Conservation (phyloP, 92 coral and sea anemone species). For the Desmophyllum pertusum region DNA sequence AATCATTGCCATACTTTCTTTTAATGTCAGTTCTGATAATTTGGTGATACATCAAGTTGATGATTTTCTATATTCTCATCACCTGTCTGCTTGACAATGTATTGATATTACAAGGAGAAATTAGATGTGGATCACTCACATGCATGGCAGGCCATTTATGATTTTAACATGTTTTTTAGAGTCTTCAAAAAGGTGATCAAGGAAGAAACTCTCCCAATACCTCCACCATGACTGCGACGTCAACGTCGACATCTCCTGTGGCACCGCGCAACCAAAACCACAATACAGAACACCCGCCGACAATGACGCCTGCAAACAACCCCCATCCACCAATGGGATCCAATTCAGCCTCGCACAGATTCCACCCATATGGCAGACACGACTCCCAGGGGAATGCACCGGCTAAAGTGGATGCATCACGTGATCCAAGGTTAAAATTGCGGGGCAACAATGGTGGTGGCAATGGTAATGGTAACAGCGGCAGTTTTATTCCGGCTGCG, state of each 20-base stretch:
- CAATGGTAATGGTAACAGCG: slow-evolving; percentile 53
- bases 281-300: slow-evolving; percentile 37
- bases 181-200: slow-evolving; percentile 73
- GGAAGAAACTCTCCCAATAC: slow-evolving; percentile 67
- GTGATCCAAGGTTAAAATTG: slow-evolving; percentile 89
- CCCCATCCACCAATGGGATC: slow-evolving; percentile 56
- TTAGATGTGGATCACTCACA: too few relatives aligned
- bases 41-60: too few relatives aligned
- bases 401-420: slow-evolving; percentile 73
- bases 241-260: slow-evolving; percentile 38
- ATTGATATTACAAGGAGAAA: too few relatives aligned
- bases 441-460: slow-evolving; percentile 70
- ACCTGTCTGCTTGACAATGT: too few relatives aligned
- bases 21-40: too few relatives aligned
- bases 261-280: slow-evolving; percentile 59
- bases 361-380: slow-evolving; percentile 87
- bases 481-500: slow-evolving; percentile 15
- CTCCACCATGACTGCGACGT: slow-evolving; percentile 42
- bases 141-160: neutral
- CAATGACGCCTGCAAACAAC: slow-evolving; percentile 59
- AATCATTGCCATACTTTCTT: too few relatives aligned
- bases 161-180: neutral
- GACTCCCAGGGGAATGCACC: slow-evolving; percentile 62
- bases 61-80: too few relatives aligned
- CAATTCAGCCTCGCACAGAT: slow-evolving; percentile 59